Evolutionary conservation across 2,797 vertebrate genomes (phyloP).

Genomic region (Trichosurus vulpecula): DNA sequence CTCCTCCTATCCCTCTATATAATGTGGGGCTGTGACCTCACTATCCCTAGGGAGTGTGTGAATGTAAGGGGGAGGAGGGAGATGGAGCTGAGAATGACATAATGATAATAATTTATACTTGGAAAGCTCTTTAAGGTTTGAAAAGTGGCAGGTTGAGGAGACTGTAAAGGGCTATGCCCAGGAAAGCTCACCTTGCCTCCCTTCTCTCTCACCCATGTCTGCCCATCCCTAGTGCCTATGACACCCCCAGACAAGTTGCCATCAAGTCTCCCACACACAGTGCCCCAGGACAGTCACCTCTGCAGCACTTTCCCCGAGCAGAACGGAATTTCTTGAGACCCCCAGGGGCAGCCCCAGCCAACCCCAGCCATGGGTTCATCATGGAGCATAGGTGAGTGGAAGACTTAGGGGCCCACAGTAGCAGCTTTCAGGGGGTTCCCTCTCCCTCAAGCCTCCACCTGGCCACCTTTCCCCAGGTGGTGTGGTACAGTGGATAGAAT

Average conservation of each 20-base stretch:
- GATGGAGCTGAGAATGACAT: background rate
- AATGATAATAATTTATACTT: background rate
- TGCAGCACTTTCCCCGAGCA: conserved; percentile 91
- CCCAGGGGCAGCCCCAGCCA: conserved; percentile 81
- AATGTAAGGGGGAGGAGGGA: background rate
- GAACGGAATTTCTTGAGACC: conserved; percentile 91
- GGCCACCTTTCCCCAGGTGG: background rate
- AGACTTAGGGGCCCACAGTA: conserved; percentile 64
- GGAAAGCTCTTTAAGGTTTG: background rate
- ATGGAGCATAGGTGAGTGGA: conserved; percentile 76
- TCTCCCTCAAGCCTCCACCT: background rate
- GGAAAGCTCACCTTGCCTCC: conserved; percentile 44
- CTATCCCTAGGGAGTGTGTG: conserved; percentile 17
- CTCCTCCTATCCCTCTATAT: background rate
- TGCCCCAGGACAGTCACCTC: conserved; percentile 86
- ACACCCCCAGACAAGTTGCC: conserved; percentile 89
- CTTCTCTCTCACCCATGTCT: conserved; percentile 55
- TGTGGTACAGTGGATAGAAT: background rate
- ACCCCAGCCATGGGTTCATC: conserved; percentile 73
- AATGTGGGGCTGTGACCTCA: background rate
- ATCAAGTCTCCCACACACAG: conserved; percentile 90
- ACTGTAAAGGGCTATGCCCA: conserved; percentile 15
- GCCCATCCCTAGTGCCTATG: conserved; percentile 90
- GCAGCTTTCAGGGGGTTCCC: conserved; percentile 26
- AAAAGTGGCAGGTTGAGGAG: background rate